Percentiles rank a stretch among this genome's conserved stretches.
phyloP scores from a whole-genome alignment of 1,140 invertebrate species.

The Drosophila eugracilis region DNA sequence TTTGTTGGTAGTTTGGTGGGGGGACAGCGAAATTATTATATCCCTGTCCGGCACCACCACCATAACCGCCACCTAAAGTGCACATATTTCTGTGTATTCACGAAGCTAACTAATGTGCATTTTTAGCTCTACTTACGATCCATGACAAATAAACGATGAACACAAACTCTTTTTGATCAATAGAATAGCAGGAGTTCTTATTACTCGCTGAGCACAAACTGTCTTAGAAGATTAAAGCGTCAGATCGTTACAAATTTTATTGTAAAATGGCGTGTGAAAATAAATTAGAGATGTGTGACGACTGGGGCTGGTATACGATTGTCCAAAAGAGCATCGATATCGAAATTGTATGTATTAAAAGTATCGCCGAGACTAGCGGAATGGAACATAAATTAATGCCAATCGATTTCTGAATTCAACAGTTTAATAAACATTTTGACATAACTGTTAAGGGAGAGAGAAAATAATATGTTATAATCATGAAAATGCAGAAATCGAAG shows the following conservation, averaged over 20 bases:
- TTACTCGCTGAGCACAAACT: slow-evolving; percentile 12
- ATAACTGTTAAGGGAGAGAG: too few species aligned
- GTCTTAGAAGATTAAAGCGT: slow-evolving; percentile 30
- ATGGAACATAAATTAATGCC: neutral
- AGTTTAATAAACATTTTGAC: too few species aligned
- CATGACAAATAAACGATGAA: slow-evolving; percentile 39
- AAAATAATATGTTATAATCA: too few species aligned
- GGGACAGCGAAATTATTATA: slow-evolving; percentile 83
- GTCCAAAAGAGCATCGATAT: neutral
- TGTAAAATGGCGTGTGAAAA: slow-evolving; percentile 71
- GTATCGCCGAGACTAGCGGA: too few species aligned
- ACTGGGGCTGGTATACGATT: neutral
- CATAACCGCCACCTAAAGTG: slow-evolving; percentile 69
- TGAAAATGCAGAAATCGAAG: too few species aligned
- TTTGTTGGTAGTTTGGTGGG: slow-evolving; percentile 81
- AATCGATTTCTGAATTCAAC: too few species aligned
- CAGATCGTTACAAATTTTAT: slow-evolving; percentile 40
- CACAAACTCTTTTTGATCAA: slow-evolving; percentile 11
- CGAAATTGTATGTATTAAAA: too few species aligned
- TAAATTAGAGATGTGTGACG: slow-evolving; percentile 20
- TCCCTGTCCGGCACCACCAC: slow-evolving; percentile 75
- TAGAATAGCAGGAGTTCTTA: slow-evolving; percentile 14
- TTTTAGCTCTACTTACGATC: slow-evolving; percentile 60
- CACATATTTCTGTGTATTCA: slow-evolving; percentile 24
- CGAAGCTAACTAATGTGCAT: neutral